A percentile compares a stretch with the other conserved stretches of the same genome.
These are phyloP conservation scores for Dasypus novemcinctus DNA, from an alignment of 2,113 vertebrate species.

Conservation along the genomic window DNA sequence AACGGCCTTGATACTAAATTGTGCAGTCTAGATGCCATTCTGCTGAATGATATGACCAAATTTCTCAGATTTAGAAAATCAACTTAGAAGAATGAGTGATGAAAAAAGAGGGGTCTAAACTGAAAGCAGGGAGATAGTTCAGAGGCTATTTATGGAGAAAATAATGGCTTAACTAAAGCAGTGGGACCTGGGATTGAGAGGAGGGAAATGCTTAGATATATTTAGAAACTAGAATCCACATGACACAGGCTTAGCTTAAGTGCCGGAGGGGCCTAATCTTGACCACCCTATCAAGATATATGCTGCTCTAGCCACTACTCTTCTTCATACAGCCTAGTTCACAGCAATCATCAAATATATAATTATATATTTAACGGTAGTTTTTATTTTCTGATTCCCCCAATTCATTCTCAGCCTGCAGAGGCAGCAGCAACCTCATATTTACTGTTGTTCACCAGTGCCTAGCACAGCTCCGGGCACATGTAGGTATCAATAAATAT, in stretches of 20 bases:
- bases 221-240: not conserved
- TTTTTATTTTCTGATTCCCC: conserved; percentile 39
- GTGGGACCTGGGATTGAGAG: not conserved
- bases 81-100: not conserved
- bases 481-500: not conserved
- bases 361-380: conserved; percentile 3
- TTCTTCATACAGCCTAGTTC: not conserved
- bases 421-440: not conserved
- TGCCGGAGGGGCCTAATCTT: not conserved
- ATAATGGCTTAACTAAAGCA: not conserved
- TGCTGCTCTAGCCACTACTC: not conserved
- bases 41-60: not conserved
- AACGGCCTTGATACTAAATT: not conserved
- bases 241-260: not conserved
- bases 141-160: not conserved
- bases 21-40: not conserved
- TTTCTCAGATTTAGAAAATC: conserved; percentile 5
- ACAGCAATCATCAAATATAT: not conserved
- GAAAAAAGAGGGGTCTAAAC: not conserved
- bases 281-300: not conserved
- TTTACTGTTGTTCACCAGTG: not conserved
- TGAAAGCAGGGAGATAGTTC: not conserved
- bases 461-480: not conserved
- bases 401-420: not conserved
- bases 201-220: not conserved